A percentile compares a stretch with the other conserved stretches of the same genome.
Evolutionary conservation across 2,888 invertebrate species (phyloP).

Genomic region (Heteromyza rotundicornis): DNA sequence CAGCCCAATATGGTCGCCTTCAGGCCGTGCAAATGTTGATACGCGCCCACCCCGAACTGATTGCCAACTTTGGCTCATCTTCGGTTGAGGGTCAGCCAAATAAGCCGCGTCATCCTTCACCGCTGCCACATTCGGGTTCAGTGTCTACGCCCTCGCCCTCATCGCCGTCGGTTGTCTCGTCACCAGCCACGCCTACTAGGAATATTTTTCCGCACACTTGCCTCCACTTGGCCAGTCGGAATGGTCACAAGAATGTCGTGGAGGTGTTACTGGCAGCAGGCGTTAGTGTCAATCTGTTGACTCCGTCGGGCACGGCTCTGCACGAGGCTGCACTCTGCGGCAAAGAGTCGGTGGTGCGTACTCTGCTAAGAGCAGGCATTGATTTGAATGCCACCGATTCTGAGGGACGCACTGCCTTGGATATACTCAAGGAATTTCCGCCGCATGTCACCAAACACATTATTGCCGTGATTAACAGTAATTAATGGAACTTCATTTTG

Average conservation of each 20-base stretch:
- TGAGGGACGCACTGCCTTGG: constrained; percentile 83
- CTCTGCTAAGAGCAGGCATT: constrained; percentile 81
- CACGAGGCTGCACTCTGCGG: constrained; percentile 94
- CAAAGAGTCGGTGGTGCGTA: constrained; percentile 84
- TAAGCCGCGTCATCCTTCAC: constrained; percentile 30
- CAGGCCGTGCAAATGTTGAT: constrained; percentile 89
- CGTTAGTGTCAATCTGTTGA: constrained; percentile 85
- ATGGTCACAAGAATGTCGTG: constrained; percentile 88
- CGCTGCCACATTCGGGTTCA: constrained; percentile 56
- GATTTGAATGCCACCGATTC: constrained; percentile 81
- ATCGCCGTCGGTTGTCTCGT: constrained; percentile 41
- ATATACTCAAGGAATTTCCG: constrained; percentile 86
- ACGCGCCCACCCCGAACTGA: constrained; percentile 81
- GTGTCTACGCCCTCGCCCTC: constrained; percentile 41
- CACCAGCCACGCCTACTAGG: constrained; percentile 49
- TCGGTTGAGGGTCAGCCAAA: constrained; percentile 34
- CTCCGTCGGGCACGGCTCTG: constrained; percentile 86
- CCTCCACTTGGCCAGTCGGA: constrained; percentile 94
- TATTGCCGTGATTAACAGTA: constrained; percentile 79
- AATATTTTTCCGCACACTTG: constrained; percentile 69
- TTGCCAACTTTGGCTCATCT: constrained; percentile 71
- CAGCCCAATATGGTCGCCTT: constrained; percentile 85
- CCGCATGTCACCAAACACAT: constrained; percentile 87
- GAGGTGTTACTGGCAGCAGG: constrained; percentile 82
- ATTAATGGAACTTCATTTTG: background rate